Base-by-base conservation (phyloP, 2,797 vertebrate species). In the Galago senegalensis region DNA sequence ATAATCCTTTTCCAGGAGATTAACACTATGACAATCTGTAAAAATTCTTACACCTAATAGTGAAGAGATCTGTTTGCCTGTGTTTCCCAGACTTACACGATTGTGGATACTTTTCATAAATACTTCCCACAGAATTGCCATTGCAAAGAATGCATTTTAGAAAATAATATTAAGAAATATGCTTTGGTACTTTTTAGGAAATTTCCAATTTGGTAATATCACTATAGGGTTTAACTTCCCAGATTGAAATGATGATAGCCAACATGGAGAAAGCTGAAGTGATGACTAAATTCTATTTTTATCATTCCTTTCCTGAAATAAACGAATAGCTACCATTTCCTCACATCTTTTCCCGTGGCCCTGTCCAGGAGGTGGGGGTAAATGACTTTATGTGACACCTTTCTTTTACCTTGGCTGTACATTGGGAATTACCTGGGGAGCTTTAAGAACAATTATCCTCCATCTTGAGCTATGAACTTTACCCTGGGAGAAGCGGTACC, bases 91-190 rank as follows among this genome's bases (percentile, higher is more conserved):
- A 63, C 21, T n/a, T 79, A 67, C 3, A 25, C 12, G 10, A 49
- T 49, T 87, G 53, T 83, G 37, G 34, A 83, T 79, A 80, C 17
- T 80, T 73, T 72, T 77, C 34, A 81, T 58, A 85, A 85, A 61
- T 43, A 25, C 27, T n/a, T 73, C 17, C 9, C 46, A 73, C 10
- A 91, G 17, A 88, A 46, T 87, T 69, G 56, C 40, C 63, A 46
- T 69, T 37, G 34, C 3, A 84, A 79, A 80, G 37, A 84, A 60
- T 14, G n/a, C 34, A 46, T 46, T 84, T 79, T 79, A 69, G 56
- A 88, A 95, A 61, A 53, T 16, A 61, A 4, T 53, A 23, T 86
- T 94, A 43, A 93, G 72, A 76, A 86, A 56, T 89, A 53, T 27
- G n/a, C 58, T 86, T 16, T 82, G 69, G n/a, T 53, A 65, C 9